These are phyloP conservation scores for Natator depressus DNA, from an alignment of 2,113 vertebrate genomes.

Conservation along the genomic window DNA sequence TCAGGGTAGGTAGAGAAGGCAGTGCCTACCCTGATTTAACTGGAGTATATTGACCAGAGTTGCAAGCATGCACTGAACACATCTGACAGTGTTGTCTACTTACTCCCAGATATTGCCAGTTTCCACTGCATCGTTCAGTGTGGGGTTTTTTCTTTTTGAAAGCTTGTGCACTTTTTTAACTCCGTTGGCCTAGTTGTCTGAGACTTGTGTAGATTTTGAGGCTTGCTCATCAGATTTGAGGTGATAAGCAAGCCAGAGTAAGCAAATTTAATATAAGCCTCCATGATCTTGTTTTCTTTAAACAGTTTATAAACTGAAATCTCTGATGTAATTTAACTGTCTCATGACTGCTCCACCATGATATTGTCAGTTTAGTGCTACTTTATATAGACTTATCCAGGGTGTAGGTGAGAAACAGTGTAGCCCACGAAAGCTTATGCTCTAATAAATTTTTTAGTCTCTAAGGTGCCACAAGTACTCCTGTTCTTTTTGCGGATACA, in stretches of 20 bases:
- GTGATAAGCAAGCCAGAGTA: neutral
- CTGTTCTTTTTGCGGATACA: too few relatives aligned
- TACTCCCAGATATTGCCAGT: neutral
- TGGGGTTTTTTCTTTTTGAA: neutral
- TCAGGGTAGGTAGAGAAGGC: neutral
- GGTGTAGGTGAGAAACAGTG: neutral
- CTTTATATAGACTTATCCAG: neutral
- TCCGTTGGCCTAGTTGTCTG: neutral
- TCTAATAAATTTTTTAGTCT: too few relatives aligned
- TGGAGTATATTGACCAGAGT: neutral
- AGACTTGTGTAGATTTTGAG: neutral
- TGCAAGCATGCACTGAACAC: neutral
- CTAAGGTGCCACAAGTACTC: too few relatives aligned
- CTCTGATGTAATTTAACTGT: neutral
- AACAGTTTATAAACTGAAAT: neutral
- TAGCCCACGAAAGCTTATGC: too few relatives aligned
- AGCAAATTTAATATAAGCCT: neutral
- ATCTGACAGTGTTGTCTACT: neutral
- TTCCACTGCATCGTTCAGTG: neutral
- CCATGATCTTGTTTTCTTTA: neutral
- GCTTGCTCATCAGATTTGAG: neutral
- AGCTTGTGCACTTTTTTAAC: neutral
- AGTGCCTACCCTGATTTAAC: neutral
- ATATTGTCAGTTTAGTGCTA: neutral
- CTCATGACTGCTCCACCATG: neutral